Percentiles rank a stretch among this genome's conserved stretches.
These are phyloP conservation scores for Tiphia femorata DNA, from an alignment of 2,888 invertebrate genomes.

Conservation along the genomic window DNA sequence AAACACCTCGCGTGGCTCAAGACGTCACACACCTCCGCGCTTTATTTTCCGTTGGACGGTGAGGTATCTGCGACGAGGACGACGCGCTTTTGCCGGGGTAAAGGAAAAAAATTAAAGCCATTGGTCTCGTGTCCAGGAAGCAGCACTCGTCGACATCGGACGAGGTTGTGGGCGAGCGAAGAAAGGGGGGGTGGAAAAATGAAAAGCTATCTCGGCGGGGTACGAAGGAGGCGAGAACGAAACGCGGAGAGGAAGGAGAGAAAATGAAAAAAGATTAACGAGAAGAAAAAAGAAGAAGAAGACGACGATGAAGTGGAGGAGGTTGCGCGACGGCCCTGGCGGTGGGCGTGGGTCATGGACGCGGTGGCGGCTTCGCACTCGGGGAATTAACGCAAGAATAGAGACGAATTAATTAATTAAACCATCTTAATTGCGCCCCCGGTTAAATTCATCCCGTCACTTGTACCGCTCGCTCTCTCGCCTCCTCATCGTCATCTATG, in stretches of 20 bases:
- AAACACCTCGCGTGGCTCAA: no score
- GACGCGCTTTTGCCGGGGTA: no score
- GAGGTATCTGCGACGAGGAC: no score
- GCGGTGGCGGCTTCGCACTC: conserved; percentile 33
- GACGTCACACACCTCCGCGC: no score
- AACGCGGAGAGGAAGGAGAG: not conserved
- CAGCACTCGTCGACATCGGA: no score
- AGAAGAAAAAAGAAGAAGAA: not conserved
- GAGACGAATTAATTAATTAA: conserved; percentile 62
- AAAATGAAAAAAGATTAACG: not conserved
- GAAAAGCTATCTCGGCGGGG: no score
- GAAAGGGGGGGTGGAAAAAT: no score
- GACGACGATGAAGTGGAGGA: not conserved
- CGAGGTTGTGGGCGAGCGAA: no score
- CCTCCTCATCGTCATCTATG: no score
- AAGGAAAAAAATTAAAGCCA: no score
- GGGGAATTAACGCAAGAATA: conserved; percentile 47
- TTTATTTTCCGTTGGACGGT: no score
- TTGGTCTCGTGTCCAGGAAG: no score
- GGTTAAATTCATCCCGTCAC: conserved; percentile 30
- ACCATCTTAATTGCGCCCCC: conserved; percentile 53
- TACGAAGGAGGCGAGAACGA: not conserved
- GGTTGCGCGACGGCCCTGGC: not conserved
- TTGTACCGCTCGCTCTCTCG: conserved; percentile 4
- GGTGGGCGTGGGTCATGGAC: conserved; percentile 56